Evolutionary conservation across 2,113 vertebrate species (phyloP).

Genomic region (Hippocampus zosterae): DNA sequence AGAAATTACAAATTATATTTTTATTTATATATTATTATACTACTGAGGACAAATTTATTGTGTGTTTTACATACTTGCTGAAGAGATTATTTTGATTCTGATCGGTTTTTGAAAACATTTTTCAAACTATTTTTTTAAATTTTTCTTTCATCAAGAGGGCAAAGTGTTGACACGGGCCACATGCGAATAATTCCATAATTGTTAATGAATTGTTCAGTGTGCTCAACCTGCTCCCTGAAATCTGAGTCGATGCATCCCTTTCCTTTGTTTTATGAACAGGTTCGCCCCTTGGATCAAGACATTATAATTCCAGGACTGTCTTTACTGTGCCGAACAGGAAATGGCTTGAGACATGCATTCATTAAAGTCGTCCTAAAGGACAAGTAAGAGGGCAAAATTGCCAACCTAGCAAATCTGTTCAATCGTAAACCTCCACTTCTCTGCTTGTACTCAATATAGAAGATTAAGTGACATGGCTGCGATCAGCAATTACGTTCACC

Average conservation of each 20-base stretch:
- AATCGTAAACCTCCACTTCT: background rate
- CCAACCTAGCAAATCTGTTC: background rate
- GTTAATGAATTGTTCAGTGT: background rate
- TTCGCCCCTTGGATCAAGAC: slow-evolving; percentile 71
- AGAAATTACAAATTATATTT: too few relatives aligned
- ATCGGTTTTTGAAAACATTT: too few relatives aligned
- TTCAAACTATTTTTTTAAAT: background rate
- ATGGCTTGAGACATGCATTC: slow-evolving; percentile 82
- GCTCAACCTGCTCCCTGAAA: background rate
- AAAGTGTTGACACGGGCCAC: too few relatives aligned
- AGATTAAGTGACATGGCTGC: slow-evolving; percentile 77
- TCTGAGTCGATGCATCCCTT: background rate
- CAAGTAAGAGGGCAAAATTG: slow-evolving; percentile 69
- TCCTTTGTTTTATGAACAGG: slow-evolving; percentile 1
- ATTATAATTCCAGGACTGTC: slow-evolving; percentile 78
- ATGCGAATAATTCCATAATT: background rate
- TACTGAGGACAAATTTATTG: too few relatives aligned
- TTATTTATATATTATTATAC: too few relatives aligned
- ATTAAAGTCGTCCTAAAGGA: slow-evolving; percentile 78
- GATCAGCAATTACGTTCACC: slow-evolving; percentile 78
- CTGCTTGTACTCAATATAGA: slow-evolving; percentile 64
- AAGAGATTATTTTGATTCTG: too few relatives aligned
- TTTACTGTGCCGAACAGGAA: slow-evolving; percentile 78
- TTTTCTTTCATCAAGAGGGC: too few relatives aligned
- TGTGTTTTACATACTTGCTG: too few relatives aligned